Evolutionary conservation across 2,113 vertebrate genomes (phyloP).

Genomic region (Turnix velox): DNA sequence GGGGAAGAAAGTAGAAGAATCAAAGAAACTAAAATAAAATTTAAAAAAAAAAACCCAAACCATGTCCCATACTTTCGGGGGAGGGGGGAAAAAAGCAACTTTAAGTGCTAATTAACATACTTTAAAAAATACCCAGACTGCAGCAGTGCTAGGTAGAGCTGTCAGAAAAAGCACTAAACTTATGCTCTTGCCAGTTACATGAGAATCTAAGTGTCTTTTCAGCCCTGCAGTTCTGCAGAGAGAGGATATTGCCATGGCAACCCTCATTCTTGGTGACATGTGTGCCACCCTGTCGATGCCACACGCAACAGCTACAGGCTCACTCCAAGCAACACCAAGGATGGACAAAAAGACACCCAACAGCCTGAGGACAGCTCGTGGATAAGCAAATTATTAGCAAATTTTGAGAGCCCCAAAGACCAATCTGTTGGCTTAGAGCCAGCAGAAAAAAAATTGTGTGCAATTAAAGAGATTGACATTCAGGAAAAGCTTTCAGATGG

Average conservation of each 20-base stretch:
- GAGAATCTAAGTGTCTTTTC: slow-evolving; percentile 56
- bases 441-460: not conserved
- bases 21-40: slow-evolving; percentile 53
- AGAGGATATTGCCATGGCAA: slow-evolving; percentile 54
- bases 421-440: not conserved
- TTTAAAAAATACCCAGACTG: slow-evolving; percentile 56
- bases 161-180: slow-evolving; percentile 63
- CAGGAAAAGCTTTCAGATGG: not conserved
- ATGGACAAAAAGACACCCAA: not conserved
- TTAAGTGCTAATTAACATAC: slow-evolving; percentile 64
- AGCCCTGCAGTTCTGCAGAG: not conserved
- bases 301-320: not conserved
- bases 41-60: slow-evolving; percentile 41
- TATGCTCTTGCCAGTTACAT: slow-evolving; percentile 42
- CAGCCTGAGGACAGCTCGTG: not conserved
- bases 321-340: not conserved
- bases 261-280: slow-evolving; percentile 36
- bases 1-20: slow-evolving; percentile 44
- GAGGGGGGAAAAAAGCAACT: not conserved
- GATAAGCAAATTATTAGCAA: not conserved
- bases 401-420: not conserved
- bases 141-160: slow-evolving; percentile 51
- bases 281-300: slow-evolving; percentile 29
- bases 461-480: not conserved
- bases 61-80: slow-evolving; percentile 10